Evolutionary conservation across 2,113 vertebrate genomes (phyloP).

Genomic region (Vulpes ferrilata): DNA sequence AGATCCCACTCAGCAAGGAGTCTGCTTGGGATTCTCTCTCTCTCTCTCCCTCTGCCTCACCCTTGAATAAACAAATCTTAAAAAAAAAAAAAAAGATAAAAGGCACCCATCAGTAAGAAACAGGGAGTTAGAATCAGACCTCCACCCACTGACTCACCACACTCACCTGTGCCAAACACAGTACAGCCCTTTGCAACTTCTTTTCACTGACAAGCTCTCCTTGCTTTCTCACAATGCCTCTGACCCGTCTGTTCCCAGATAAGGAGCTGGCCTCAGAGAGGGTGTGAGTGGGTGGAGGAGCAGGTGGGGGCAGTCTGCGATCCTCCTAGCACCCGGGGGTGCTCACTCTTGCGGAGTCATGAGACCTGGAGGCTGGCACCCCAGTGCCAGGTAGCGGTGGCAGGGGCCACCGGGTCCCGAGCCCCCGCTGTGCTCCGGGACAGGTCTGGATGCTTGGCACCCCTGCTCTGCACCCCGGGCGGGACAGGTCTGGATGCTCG

Average conservation of each 20-base stretch:
- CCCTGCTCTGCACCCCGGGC: background rate
- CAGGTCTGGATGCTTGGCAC: background rate
- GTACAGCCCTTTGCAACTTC: no score
- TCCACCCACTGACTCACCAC: background rate
- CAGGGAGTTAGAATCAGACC: background rate
- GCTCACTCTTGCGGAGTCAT: background rate
- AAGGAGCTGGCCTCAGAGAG: background rate
- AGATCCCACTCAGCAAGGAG: background rate
- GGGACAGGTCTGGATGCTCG: background rate
- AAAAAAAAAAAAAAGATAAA: background rate
- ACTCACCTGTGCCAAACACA: background rate
- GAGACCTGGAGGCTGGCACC: background rate
- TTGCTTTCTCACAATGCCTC: background rate
- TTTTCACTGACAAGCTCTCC: no score
- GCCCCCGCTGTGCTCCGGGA: accelerated
- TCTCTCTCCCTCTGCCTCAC: background rate
- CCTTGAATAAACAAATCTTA: background rate
- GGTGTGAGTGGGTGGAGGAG: background rate
- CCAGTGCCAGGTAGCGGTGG: background rate
- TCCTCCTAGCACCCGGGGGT: background rate
- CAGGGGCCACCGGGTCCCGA: accelerated
- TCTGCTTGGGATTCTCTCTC: background rate
- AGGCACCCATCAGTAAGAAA: background rate
- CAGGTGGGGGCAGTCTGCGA: background rate
- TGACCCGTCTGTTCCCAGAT: background rate